These are phyloP conservation scores for Caprella mutica DNA, from an alignment of 2,888 invertebrate species.

Conservation along the genomic window DNA sequence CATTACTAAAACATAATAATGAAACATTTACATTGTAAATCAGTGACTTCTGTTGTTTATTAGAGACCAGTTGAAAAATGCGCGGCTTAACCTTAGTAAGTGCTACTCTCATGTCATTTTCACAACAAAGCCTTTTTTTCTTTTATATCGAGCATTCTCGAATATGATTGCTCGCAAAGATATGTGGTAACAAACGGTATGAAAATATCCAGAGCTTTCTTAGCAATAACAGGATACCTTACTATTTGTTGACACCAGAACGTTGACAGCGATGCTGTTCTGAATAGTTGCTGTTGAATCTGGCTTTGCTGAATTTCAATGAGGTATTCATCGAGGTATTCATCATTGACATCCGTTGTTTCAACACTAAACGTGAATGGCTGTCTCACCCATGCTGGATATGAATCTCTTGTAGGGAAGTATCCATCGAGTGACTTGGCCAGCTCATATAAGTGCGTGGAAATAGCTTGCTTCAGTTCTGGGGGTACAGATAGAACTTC, in stretches of 20 bases:
- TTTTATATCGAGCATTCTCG: slow-evolving; percentile 9
- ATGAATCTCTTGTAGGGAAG: slow-evolving; percentile 10
- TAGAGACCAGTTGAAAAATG: slow-evolving; percentile 20
- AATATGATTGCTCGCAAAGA: slow-evolving; percentile 10
- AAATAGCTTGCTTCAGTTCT: slow-evolving; percentile 14
- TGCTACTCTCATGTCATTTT: slow-evolving; percentile 18
- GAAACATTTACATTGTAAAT: too few species aligned
- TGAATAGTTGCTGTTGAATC: too few species aligned
- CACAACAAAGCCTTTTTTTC: slow-evolving; percentile 15
- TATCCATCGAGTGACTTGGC: slow-evolving; percentile 12
- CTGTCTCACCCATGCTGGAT: slow-evolving; percentile 21
- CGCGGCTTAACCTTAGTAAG: slow-evolving; percentile 18
- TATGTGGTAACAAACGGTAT: slow-evolving; percentile 14
- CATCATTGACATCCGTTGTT: slow-evolving; percentile 16
- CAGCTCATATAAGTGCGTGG: slow-evolving; percentile 10
- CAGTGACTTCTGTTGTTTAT: slow-evolving; percentile 18
- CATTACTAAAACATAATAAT: too few species aligned
- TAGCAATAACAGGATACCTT: slow-evolving; percentile 15
- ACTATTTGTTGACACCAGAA: slow-evolving; percentile 8
- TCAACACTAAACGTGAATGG: slow-evolving; percentile 21
- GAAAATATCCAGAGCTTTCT: slow-evolving; percentile 10
- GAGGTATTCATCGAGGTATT: slow-evolving; percentile 17
- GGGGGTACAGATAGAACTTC: neutral
- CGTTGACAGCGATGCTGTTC: slow-evolving; percentile 4
- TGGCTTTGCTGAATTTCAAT: slow-evolving; percentile 20